Percentiles rank a stretch among this genome's conserved stretches.
Conservation (phyloP, 2,113 vertebrate species). For the Misgurnus anguillicaudatus region DNA sequence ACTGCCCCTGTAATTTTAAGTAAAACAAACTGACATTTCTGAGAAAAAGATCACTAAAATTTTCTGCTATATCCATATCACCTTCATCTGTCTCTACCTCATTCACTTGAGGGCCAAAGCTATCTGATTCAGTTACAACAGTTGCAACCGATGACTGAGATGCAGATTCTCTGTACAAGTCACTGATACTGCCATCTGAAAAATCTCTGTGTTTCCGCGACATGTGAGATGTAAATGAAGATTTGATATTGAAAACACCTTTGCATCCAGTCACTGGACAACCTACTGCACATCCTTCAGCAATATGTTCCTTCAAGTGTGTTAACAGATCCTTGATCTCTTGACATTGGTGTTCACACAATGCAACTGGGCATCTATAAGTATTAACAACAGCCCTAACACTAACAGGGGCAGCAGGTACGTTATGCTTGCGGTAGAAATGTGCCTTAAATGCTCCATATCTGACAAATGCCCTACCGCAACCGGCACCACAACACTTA, state of each 20-base stretch:
- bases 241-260: slow-evolving; percentile 50
- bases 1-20: slow-evolving; percentile 53
- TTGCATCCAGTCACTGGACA: slow-evolving; percentile 54
- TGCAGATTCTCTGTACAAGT: not conserved
- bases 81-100: not conserved
- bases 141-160: too few species aligned
- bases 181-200: not conserved
- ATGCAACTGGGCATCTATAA: slow-evolving; percentile 27
- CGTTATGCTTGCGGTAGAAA: slow-evolving; percentile 35
- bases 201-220: slow-evolving; percentile 50
- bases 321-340: slow-evolving; percentile 43
- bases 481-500: slow-evolving; percentile 12
- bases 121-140: too few species aligned
- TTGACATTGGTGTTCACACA: slow-evolving; percentile 45
- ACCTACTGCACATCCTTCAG: slow-evolving; percentile 43
- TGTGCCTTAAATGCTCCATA: slow-evolving; percentile 30
- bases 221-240: slow-evolving; percentile 56
- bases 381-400: slow-evolving; percentile 18
- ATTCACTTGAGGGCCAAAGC: not conserved
- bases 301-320: slow-evolving; percentile 50
- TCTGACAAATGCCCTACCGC: slow-evolving; percentile 11
- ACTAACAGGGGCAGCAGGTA: slow-evolving; percentile 22
- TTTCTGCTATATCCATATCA: not conserved
- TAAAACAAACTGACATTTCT: slow-evolving; percentile 50
- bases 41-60: slow-evolving; percentile 41